Evolutionary conservation across 2,888 invertebrate species (phyloP).

Genomic region (Orchestes rusci): DNA sequence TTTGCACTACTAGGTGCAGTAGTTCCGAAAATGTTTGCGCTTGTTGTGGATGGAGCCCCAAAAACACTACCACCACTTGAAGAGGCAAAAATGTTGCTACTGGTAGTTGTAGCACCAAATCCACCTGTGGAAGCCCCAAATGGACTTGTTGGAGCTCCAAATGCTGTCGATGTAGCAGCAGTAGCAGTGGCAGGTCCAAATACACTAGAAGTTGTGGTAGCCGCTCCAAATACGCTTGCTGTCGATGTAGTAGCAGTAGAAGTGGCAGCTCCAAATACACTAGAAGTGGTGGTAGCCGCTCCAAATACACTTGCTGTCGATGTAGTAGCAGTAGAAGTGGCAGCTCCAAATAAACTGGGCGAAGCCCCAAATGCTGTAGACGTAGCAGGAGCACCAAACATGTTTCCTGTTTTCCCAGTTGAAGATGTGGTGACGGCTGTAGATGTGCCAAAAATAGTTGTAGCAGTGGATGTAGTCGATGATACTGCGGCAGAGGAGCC

Average conservation of each 20-base stretch:
- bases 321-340: background rate
- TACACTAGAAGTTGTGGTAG: background rate
- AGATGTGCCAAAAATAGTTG: background rate
- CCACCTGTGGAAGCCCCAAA: background rate
- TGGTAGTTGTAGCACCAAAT: background rate
- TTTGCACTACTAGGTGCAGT: constrained; percentile 19
- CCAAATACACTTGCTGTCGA: background rate
- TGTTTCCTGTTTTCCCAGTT: background rate
- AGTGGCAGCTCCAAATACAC: background rate
- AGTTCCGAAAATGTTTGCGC: background rate
- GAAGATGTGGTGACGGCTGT: no score
- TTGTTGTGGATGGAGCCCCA: constrained; percentile 2
- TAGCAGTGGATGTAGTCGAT: background rate
- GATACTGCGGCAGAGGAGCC: background rate
- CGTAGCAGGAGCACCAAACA: background rate
- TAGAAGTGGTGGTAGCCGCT: background rate
- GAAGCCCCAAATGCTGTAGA: background rate
- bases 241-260: background rate
- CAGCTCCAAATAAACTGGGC: background rate
- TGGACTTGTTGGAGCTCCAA: background rate
- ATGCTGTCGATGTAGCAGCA: background rate
- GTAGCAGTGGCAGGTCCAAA: constrained; percentile 1
- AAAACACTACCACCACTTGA: constrained; percentile 3
- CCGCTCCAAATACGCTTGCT: background rate
- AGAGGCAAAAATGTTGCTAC: constrained; percentile 1